These are phyloP conservation scores for Apocheima hispidaria DNA, from an alignment of 2,888 invertebrate genomes.

Conservation along the genomic window DNA sequence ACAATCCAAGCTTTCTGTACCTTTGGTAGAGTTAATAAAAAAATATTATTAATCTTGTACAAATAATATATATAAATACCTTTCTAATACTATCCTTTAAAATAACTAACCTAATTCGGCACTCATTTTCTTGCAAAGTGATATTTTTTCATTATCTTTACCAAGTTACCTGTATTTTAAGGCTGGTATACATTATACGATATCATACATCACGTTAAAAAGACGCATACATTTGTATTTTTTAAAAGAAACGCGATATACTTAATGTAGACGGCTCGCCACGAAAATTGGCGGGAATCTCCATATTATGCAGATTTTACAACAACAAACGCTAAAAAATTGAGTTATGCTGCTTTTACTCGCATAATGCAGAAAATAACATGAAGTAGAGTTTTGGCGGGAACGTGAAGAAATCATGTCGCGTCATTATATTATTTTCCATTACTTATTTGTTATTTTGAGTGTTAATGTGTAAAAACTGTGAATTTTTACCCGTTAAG, in stretches of 20 bases:
- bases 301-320: slow-evolving; percentile 72
- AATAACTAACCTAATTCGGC: not conserved
- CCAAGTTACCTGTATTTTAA: not conserved
- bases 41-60: too few species aligned
- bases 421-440: too few species aligned
- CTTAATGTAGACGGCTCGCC: slow-evolving; percentile 20
- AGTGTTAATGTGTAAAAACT: too few species aligned
- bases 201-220: slow-evolving; percentile 43
- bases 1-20: too few species aligned
- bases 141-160: not conserved
- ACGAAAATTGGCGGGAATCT: slow-evolving; percentile 63
- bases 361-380: slow-evolving; percentile 18
- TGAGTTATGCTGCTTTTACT: slow-evolving; percentile 30
- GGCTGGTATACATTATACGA: not conserved
- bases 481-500: too few species aligned
- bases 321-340: slow-evolving; percentile 45
- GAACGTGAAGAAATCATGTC: too few species aligned
- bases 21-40: too few species aligned
- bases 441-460: too few species aligned
- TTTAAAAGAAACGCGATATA: slow-evolving; percentile 39
- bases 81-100: too few species aligned
- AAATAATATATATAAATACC: too few species aligned
- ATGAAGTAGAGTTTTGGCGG: too few species aligned
- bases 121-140: not conserved
- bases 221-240: slow-evolving; percentile 53